Conservation (phyloP, 1,140 invertebrate genomes). For the Lepidurus apus region DNA sequence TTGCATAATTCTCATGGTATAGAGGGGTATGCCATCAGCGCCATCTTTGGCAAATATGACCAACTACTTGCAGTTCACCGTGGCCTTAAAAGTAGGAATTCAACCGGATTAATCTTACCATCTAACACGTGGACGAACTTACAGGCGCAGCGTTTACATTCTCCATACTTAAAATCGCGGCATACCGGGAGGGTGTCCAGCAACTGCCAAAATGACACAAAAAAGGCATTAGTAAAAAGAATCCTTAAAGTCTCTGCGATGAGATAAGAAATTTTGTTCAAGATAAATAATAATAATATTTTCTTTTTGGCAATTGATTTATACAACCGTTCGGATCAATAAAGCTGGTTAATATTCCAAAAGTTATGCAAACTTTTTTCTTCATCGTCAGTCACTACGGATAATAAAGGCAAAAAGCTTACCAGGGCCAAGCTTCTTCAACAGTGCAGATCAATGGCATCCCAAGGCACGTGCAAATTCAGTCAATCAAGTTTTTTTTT, state of each 20-base stretch:
- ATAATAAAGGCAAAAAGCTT: conserved; percentile 15
- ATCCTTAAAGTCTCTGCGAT: background rate
- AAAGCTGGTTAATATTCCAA: background rate
- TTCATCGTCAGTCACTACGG: background rate
- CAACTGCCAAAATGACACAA: conserved; percentile 72
- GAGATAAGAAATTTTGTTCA: background rate
- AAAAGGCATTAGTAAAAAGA: background rate
- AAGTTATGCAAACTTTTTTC: conserved; percentile 5
- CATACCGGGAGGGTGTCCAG: conserved; percentile 99
- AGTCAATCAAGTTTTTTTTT: conserved; percentile 1
- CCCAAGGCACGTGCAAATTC: conserved; percentile 8
- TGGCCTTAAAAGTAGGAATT: background rate
- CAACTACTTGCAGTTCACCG: too few species aligned
- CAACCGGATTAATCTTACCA: conserved; percentile 57
- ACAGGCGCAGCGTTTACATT: conserved; percentile 89
- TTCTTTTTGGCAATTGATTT: background rate
- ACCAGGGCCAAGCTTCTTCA: conserved; percentile 17
- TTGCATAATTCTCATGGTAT: too few species aligned
- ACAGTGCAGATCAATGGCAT: conserved; percentile 10
- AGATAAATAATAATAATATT: background rate
- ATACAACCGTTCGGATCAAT: background rate
- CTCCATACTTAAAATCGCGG: conserved; percentile 95
- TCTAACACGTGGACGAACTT: conserved; percentile 92
- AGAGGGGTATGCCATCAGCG: too few species aligned
- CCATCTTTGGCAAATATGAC: background rate